Conservation (phyloP, 1,140 invertebrate genomes). For the Conus ventricosus region DNA sequence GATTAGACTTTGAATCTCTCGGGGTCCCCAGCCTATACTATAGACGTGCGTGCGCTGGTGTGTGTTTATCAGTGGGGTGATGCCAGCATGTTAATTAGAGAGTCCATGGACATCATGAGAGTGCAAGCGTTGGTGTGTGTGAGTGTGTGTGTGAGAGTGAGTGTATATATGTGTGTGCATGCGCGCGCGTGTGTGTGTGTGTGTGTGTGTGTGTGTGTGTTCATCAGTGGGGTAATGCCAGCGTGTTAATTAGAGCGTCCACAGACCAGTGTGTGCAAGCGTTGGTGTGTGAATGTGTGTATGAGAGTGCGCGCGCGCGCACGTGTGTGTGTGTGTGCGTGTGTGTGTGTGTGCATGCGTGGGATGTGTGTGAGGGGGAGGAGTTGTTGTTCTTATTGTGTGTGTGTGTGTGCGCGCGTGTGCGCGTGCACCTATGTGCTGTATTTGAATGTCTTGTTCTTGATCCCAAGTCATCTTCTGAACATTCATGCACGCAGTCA, state of each 20-base stretch:
- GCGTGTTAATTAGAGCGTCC: too few species aligned
- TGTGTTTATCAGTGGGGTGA: too few species aligned
- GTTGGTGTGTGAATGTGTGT: not conserved
- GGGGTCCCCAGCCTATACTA: too few species aligned
- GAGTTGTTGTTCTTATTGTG: not conserved
- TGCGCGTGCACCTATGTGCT: not conserved
- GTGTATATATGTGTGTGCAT: not conserved
- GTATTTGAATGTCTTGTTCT: too few species aligned
- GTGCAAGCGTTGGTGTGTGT: not conserved
- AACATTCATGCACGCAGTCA: too few species aligned
- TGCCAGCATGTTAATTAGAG: too few species aligned
- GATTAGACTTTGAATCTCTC: too few species aligned
- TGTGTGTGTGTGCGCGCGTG: not conserved
- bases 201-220: slow-evolving; percentile 2
- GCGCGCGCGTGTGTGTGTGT: not conserved
- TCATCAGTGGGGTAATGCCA: too few species aligned
- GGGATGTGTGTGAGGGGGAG: not conserved
- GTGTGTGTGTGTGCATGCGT: not conserved
- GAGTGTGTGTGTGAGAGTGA: not conserved
- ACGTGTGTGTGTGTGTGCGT: not conserved
- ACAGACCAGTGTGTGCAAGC: too few species aligned
- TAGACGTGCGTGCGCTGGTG: too few species aligned
- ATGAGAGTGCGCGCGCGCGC: not conserved
- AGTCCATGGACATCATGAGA: too few species aligned
- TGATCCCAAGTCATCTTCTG: too few species aligned